Percentiles rank a stretch among this genome's conserved stretches.
Evolutionary conservation across 92 coral and sea anemone genomes (phyloP).

Genomic region (Virgularia gustaviana): DNA sequence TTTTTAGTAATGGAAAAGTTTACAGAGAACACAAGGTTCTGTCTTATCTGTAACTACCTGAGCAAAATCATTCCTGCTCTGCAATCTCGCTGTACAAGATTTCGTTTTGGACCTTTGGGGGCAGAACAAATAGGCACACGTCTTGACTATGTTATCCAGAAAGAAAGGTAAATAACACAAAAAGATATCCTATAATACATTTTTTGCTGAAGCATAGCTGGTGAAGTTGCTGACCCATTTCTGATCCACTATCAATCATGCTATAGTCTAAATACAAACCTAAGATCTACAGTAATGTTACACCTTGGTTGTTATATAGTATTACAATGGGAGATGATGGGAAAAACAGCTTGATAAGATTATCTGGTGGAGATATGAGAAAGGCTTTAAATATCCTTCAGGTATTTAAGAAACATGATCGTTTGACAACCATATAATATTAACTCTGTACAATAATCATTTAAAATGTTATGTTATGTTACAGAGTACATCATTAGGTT

Average conservation of each 20-base stretch:
- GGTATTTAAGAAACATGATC: constrained; percentile 41
- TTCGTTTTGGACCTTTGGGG: constrained; percentile 91
- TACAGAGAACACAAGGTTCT: constrained; percentile 97
- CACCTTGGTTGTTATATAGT: constrained; percentile 37
- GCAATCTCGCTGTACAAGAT: constrained; percentile 96
- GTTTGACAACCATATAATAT: neutral
- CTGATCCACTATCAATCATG: too few species aligned
- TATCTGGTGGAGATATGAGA: constrained; percentile 97
- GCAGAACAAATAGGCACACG: constrained; percentile 79
- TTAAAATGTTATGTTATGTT: neutral
- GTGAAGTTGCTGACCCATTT: too few species aligned
- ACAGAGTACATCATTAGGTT: constrained; percentile 92
- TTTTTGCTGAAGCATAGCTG: too few species aligned
- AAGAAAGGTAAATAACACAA: constrained; percentile 91
- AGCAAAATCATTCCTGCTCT: constrained; percentile 96
- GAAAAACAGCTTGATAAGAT: constrained; percentile 74
- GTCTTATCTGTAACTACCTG: constrained; percentile 90
- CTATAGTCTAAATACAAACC: too few species aligned
- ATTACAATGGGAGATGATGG: constrained; percentile 84
- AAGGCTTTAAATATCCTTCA: constrained; percentile 85
- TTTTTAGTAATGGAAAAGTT: constrained; percentile 91
- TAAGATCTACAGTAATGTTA: too few species aligned
- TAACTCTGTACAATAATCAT: neutral
- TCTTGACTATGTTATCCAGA: constrained; percentile 77
- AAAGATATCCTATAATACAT: too few species aligned